These are phyloP conservation scores for Gymnarchus niloticus DNA, from an alignment of 2,113 vertebrate genomes.

Conservation along the genomic window DNA sequence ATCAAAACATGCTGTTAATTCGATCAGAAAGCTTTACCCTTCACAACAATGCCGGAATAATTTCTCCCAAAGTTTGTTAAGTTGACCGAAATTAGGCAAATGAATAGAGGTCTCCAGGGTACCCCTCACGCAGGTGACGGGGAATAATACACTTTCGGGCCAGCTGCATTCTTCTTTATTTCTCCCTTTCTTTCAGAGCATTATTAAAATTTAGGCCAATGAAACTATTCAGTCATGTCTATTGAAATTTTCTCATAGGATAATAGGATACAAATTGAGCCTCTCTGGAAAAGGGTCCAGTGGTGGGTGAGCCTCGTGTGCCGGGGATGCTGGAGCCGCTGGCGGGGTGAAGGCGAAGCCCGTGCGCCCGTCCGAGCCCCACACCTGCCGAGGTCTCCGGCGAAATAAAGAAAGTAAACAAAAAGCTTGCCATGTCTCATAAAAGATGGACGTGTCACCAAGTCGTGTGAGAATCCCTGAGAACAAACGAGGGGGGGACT, in stretches of 20 bases:
- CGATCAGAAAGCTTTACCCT: constrained; percentile 99
- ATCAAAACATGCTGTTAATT: constrained; percentile 99
- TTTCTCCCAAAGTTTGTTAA: constrained; percentile 99
- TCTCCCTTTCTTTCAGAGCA: constrained; percentile 85
- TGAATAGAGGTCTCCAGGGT: constrained; percentile 96
- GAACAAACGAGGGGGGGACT: constrained; percentile 84
- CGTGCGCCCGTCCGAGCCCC: constrained; percentile 88
- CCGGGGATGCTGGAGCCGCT: constrained; percentile 80
- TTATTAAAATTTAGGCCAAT: constrained; percentile 98
- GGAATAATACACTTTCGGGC: constrained; percentile 89
- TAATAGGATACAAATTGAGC: constrained; percentile 99
- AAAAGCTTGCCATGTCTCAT: constrained; percentile 87
- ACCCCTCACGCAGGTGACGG: constrained; percentile 93
- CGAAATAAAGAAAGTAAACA: constrained; percentile 86
- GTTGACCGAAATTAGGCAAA: constrained; percentile 99
- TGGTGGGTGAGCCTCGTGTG: constrained; percentile 85
- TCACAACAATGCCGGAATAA: constrained; percentile 97
- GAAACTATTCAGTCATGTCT: constrained; percentile 98
- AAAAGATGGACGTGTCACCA: constrained; percentile 92
- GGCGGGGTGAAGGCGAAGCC: constrained; percentile 63
- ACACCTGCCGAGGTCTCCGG: constrained; percentile 92
- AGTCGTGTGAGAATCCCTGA: constrained; percentile 96
- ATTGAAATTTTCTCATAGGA: constrained; percentile 99
- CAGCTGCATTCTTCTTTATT: constrained; percentile 98
- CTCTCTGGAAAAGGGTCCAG: constrained; percentile 81